Percentiles rank a stretch among this genome's conserved stretches.
Conservation (phyloP, 2,797 vertebrate species). For the Crenichthys baileyi region DNA sequence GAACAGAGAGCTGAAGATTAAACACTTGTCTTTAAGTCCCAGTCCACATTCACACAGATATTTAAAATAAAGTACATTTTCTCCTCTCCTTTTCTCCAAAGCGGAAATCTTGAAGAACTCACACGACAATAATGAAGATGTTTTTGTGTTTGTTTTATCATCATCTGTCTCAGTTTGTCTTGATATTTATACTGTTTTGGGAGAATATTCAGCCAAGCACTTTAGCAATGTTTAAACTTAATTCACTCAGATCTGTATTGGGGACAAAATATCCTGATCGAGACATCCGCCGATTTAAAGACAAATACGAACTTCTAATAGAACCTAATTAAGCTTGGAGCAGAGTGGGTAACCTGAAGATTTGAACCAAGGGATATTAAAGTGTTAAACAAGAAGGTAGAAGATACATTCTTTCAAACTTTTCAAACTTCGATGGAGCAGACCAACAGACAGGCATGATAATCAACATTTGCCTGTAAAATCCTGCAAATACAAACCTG, state of each 20-base stretch:
- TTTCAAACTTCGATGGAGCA: conserved; percentile 16
- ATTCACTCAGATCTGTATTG: not conserved
- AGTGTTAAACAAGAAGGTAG: not conserved
- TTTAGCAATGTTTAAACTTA: not conserved
- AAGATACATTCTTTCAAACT: not conserved
- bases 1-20: no score
- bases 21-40: no score
- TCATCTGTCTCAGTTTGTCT: no score
- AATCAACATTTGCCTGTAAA: conserved; percentile 59
- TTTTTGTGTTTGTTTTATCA: no score
- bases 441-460: conserved; percentile 37
- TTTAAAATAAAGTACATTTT: no score
- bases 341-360: not conserved
- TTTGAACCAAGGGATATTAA: not conserved
- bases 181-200: not conserved
- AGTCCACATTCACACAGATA: no score
- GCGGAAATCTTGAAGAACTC: no score
- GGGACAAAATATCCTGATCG: not conserved
- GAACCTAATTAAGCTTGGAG: not conserved
- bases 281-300: not conserved
- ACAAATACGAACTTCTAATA: not conserved
- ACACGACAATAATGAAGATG: no score
- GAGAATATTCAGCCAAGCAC: not conserved
- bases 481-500: conserved; percentile 31
- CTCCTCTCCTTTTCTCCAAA: no score